These are phyloP conservation scores for Trichopoda pennipes DNA, from an alignment of 2,888 invertebrate species.

Conservation along the genomic window DNA sequence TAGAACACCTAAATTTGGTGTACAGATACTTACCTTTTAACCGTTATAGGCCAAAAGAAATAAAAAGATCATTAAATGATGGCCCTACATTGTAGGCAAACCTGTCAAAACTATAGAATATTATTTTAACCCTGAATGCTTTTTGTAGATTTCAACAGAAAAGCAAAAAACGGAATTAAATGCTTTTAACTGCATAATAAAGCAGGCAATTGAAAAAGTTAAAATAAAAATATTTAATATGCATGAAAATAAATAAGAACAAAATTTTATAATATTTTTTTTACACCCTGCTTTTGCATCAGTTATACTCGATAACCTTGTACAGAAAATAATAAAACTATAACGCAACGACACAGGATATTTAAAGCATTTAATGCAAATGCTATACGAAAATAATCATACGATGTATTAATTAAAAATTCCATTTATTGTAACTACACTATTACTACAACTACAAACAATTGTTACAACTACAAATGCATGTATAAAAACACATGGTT, in stretches of 20 bases:
- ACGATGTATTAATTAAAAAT: slow-evolving; percentile 66
- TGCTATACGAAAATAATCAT: slow-evolving; percentile 64
- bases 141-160: no score
- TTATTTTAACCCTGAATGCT: no score
- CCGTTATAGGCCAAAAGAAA: no score
- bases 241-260: not conserved
- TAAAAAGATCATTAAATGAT: no score
- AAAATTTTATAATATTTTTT: no score
- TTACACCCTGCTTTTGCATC: not conserved
- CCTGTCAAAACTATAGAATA: no score
- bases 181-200: no score
- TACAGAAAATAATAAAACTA: not conserved
- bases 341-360: slow-evolving; percentile 24
- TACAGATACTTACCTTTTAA: no score
- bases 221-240: not conserved
- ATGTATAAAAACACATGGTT: not conserved
- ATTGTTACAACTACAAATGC: slow-evolving; percentile 28
- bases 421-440: slow-evolving; percentile 63
- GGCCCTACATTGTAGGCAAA: no score
- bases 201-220: no score
- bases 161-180: no score
- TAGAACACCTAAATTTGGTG: no score
- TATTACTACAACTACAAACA: slow-evolving; percentile 35
- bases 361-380: slow-evolving; percentile 63
- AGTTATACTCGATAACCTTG: not conserved